Evolutionary conservation across 2,888 invertebrate genomes (phyloP).

Genomic region (Eupithecia inturbata): DNA sequence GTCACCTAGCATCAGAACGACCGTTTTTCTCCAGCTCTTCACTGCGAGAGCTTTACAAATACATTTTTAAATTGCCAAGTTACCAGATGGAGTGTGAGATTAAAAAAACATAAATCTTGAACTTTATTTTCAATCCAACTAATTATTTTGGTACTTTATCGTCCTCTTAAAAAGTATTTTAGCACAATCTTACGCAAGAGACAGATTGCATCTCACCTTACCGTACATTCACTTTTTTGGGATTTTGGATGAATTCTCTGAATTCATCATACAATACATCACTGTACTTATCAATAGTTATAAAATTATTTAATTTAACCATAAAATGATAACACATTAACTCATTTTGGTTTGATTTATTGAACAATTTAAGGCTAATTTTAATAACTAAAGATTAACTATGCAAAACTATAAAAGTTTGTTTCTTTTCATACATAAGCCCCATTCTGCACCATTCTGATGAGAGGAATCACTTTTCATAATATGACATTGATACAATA

Average conservation of each 20-base stretch:
- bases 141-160: constrained; percentile 76
- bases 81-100: constrained; percentile 60
- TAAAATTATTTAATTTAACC: background rate
- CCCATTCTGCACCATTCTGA: too few relatives aligned
- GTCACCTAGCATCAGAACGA: too few relatives aligned
- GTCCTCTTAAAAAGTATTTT: constrained; percentile 67
- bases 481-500: too few relatives aligned
- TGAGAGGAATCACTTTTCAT: background rate
- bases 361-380: too few relatives aligned
- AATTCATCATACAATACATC: background rate
- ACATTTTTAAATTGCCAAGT: background rate
- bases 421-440: too few relatives aligned
- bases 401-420: too few relatives aligned
- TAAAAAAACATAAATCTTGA: constrained; percentile 66
- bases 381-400: too few relatives aligned
- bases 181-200: constrained; percentile 63
- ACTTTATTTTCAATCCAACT: constrained; percentile 66
- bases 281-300: background rate
- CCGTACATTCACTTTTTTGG: constrained; percentile 46
- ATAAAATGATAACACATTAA: background rate
- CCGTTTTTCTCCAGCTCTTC: background rate
- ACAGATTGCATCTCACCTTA: constrained; percentile 60
- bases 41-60: background rate
- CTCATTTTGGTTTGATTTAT: background rate
- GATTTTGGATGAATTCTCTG: constrained; percentile 31